These are phyloP conservation scores for Hipparchia sbordonii DNA, from an alignment of 2,888 invertebrate genomes.

Conservation along the genomic window DNA sequence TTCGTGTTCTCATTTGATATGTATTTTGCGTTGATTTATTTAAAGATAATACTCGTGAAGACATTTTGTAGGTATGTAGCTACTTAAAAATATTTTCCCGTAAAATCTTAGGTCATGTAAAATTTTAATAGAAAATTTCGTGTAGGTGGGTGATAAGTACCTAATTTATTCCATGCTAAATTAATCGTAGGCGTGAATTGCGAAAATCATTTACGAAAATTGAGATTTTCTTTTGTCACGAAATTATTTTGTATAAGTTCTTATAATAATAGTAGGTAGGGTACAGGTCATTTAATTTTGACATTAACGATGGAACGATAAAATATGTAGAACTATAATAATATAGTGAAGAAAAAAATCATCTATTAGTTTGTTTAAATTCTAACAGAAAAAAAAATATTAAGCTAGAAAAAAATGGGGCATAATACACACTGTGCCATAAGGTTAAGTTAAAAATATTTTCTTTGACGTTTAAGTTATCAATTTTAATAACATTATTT, in stretches of 20 bases:
- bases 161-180: not conserved
- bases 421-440: not conserved
- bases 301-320: too few relatives aligned
- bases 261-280: too few relatives aligned
- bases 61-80: not conserved
- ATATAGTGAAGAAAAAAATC: too few relatives aligned
- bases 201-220: not conserved
- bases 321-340: too few relatives aligned
- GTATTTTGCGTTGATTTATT: not conserved
- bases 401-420: not conserved
- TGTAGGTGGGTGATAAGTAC: not conserved
- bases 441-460: not conserved
- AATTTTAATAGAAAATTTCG: not conserved
- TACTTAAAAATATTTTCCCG: not conserved
- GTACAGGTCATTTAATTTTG: too few relatives aligned
- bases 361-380: too few relatives aligned
- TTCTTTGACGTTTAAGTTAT: not conserved
- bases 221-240: not conserved
- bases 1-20: not conserved
- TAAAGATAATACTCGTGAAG: not conserved
- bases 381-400: not conserved
- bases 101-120: too few relatives aligned
- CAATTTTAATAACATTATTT: slow-evolving; percentile 6
- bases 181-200: slow-evolving; percentile 5
- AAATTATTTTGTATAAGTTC: too few relatives aligned